Evolutionary conservation across 92 coral and sea anemone genomes (phyloP), one percentile per base, ranked within the genome.

Genomic region (Actinostola sp.): DNA sequence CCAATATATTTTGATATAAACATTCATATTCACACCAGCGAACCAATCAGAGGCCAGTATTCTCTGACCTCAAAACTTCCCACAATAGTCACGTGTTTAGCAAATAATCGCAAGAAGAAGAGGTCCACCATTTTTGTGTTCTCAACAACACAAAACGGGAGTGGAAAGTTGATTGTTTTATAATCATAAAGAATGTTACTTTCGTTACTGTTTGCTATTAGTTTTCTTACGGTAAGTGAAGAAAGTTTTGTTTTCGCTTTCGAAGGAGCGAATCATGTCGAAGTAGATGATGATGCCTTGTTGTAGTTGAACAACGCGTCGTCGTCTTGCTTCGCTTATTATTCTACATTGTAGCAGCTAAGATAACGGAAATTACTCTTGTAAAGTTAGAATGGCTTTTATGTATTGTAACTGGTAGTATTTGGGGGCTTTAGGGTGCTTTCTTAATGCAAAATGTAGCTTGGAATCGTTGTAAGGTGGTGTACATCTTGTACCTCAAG

Each of bases 41-140:
- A 14, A 48, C 74, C 74, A 68, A 68, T 68, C 46, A 68, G 29
- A 52, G 11, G 5, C 4, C 49, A 68, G 61, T 48, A 68, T 68
- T 68, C 34, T 16, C 62, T 68, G 74, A 60, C 70, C 70, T 73
- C 79, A 73, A 73, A 61, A 17, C 57, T 62, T 24, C 26, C 79
- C 79, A 62, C 70, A 45, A 33, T 42, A 34, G 60, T 73, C 79
- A 73, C 79, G 79, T 73, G 79, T 24, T 13, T 29, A 25, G 32
- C 16, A 53, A 44, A 31, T 57, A 53, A 9, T 30, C n/a, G 63
- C 63, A 31, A 44, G 55, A 39, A 49, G 45, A 7, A 34, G 59
- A 33, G 25, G 54, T 19, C 79, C 79, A 70, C 79, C 79, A 73
- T 73, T 61, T 73, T 61, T 43, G 79, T 61, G 66, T 46, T 61